These are phyloP conservation scores for Chaetura pelagica DNA, from an alignment of 2,113 vertebrate genomes.

Conservation along the genomic window DNA sequence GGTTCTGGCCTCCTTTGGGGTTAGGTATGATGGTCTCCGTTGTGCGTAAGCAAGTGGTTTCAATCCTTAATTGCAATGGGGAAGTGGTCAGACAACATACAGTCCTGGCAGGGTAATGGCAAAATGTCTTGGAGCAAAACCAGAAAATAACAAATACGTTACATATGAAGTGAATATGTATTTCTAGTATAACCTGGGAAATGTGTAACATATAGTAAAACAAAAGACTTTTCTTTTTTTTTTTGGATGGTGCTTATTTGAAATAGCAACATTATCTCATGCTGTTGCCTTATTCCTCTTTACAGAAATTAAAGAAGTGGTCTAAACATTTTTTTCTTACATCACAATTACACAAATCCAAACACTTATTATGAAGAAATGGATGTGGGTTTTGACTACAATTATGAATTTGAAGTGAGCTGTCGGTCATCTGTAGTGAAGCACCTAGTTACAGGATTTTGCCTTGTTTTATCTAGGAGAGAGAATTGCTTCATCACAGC, in stretches of 20 bases:
- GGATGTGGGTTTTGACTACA: slow-evolving; percentile 47
- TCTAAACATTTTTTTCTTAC: slow-evolving; percentile 38
- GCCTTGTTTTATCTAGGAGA: neutral
- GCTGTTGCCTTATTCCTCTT: slow-evolving; percentile 17
- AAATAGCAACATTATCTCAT: neutral
- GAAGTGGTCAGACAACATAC: slow-evolving; percentile 83
- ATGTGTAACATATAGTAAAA: neutral
- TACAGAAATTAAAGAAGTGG: slow-evolving; percentile 50
- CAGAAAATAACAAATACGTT: slow-evolving; percentile 71
- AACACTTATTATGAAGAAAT: slow-evolving; percentile 46
- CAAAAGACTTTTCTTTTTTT: neutral
- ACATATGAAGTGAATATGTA: slow-evolving; percentile 58
- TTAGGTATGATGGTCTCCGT: slow-evolving; percentile 80
- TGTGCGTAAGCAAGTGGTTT: slow-evolving; percentile 86
- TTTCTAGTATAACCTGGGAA: slow-evolving; percentile 44
- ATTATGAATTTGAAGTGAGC: slow-evolving; percentile 30
- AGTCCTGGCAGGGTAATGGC: slow-evolving; percentile 75
- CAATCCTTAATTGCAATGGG: slow-evolving; percentile 81
- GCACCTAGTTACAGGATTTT: slow-evolving; percentile 17
- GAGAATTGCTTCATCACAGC: neutral
- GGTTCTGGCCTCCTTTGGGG: slow-evolving; percentile 82
- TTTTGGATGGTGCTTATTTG: neutral
- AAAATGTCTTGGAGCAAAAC: slow-evolving; percentile 73
- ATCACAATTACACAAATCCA: slow-evolving; percentile 42
- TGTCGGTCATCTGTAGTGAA: slow-evolving; percentile 14